Evolutionary conservation across 2,888 invertebrate genomes (phyloP), one percentile per base, ranked within the genome.

Genomic region (Mimachlamys varia): DNA sequence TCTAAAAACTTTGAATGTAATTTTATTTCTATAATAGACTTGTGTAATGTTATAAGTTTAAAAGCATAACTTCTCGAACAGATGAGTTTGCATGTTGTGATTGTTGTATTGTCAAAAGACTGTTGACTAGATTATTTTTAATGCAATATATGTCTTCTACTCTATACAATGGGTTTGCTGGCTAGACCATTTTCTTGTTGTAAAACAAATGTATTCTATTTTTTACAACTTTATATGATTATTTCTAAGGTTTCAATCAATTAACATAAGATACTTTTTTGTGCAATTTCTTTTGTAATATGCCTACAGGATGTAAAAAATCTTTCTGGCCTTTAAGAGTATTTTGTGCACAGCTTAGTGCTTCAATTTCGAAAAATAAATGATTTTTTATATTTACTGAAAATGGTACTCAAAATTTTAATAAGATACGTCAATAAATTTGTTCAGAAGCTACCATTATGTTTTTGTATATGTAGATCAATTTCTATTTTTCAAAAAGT

Each of bases 151-250:
- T 76, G 27, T 33, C 27, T 76, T 76, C 33, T 76, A 76, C 33
- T 33, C 5, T 76, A 76, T 76, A 76, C 76, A 33, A 33, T 76
- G 76, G 76, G 76, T 76, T 76, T 76, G 17, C 76, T 76, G 76
- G 76, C 76, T 76, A 76, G 76, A 76, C 76, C 76, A 76, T 33
- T 76, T 76, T 76, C 76, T 76, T 76, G 62, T 76, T 76, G 76
- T 76, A 27, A 76, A 76, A 33, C 76, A 33, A 76, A 53, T 53
- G 53, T 53, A 53, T 76, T 76, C 27, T 76, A 76, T 33, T 76
- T 76, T 76, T 76, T 76, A 76, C 27, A 76, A 76, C 76, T 76
- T 76, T 76, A 76, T 33, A 76, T 76, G 76, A 76, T 76, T 76
- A 76, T 76, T 76, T 76, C 76, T 76, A 76, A 76, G 33, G 33